Evolutionary conservation across 30 jellyfish, hydroid and myxozoan genomes (phyloP).

Genomic region (Catostylus mosaicus): DNA sequence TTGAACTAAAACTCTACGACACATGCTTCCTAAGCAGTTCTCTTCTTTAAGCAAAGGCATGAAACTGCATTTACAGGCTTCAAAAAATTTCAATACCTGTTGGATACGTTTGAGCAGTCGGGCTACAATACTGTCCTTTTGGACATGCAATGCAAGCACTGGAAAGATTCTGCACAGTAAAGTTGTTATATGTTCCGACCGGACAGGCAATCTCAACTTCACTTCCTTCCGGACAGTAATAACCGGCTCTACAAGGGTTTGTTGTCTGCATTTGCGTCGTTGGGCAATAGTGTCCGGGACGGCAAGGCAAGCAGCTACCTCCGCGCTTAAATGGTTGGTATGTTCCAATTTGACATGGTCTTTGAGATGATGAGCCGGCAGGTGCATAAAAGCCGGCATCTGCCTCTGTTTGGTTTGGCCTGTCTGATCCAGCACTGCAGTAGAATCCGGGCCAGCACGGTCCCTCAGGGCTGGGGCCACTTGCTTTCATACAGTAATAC

Average conservation of each 20-base stretch:
- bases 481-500: slow-evolving; percentile 92
- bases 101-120: slow-evolving; percentile 91
- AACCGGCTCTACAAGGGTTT: slow-evolving; percentile 89
- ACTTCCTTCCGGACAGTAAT: slow-evolving; percentile 97
- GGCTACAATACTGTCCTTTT: slow-evolving; percentile 85
- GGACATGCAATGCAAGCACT: slow-evolving; percentile 94
- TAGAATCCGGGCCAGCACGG: slow-evolving; percentile 96
- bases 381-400: slow-evolving; percentile 96
- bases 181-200: slow-evolving; percentile 95
- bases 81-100: slow-evolving; percentile 68
- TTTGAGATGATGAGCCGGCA: slow-evolving; percentile 89
- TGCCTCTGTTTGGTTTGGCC: slow-evolving; percentile 85
- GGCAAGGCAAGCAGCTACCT: slow-evolving; percentile 91
- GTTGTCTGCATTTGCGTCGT: slow-evolving; percentile 75
- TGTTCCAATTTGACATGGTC: slow-evolving; percentile 98
- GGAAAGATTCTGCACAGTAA: slow-evolving; percentile 72
- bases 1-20: too few species aligned
- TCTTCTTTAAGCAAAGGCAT: background rate
- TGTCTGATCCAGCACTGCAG: slow-evolving; percentile 87
- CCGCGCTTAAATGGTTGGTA: slow-evolving; percentile 86
- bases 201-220: slow-evolving; percentile 95
- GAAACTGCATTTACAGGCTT: background rate
- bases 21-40: too few species aligned
- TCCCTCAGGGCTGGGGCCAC: slow-evolving; percentile 99
- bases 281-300: slow-evolving; percentile 89